Conservation (phyloP, 2,888 invertebrate genomes). For the Zootermopsis nevadensis region DNA sequence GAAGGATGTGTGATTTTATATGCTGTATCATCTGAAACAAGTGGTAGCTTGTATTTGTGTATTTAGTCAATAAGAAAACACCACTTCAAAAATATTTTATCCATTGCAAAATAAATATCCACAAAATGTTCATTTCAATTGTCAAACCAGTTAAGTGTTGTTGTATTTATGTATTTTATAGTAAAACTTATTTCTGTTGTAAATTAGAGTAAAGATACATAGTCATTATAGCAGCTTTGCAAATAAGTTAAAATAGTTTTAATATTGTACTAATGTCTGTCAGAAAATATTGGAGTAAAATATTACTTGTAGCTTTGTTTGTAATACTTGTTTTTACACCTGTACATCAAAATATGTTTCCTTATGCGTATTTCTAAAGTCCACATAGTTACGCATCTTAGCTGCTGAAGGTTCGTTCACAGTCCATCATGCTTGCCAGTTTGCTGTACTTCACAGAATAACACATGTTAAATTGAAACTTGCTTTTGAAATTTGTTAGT, state of each 20-base stretch:
- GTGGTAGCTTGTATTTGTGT: slow-evolving; percentile 32
- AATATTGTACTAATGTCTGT: background rate
- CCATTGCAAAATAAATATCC: background rate
- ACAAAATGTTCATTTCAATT: slow-evolving; percentile 2
- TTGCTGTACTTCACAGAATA: background rate
- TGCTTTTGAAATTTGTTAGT: background rate
- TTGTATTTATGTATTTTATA: slow-evolving; percentile 34
- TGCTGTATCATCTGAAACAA: background rate
- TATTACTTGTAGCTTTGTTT: background rate
- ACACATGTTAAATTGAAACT: background rate
- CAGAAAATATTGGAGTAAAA: background rate
- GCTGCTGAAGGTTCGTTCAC: background rate
- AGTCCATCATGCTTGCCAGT: slow-evolving; percentile 25
- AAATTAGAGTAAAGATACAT: slow-evolving; percentile 24
- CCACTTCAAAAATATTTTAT: slow-evolving; percentile 9
- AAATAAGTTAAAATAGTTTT: background rate
- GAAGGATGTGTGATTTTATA: slow-evolving; percentile 6
- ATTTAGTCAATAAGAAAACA: slow-evolving; percentile 2
- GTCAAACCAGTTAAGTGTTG: background rate
- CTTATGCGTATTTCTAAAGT: background rate
- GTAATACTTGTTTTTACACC: background rate
- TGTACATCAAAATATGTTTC: background rate
- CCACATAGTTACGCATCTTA: background rate
- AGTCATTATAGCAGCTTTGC: background rate
- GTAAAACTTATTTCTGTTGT: slow-evolving; percentile 32